A percentile compares a stretch with the other conserved stretches of the same genome.
phyloP scores from a whole-genome alignment of 1,140 invertebrate genomes.

The Teleopsis dalmanni region DNA sequence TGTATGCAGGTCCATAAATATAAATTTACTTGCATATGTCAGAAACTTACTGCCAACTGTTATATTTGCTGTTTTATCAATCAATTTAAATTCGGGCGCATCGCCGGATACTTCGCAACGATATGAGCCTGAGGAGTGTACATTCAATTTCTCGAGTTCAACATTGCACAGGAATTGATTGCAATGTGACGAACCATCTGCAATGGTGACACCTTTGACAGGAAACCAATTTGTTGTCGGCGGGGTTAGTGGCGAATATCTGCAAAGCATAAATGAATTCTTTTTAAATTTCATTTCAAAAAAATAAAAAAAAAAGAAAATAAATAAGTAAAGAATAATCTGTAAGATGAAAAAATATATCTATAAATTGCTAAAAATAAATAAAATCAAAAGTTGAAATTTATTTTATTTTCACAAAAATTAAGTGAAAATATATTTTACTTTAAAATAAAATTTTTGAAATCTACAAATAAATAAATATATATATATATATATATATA shows the following conservation, averaged over 20 bases:
- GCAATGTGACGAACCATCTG: conserved; percentile 62
- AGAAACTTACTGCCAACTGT: conserved; percentile 54
- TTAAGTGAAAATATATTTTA: too few relatives aligned
- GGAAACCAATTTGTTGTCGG: conserved; percentile 43
- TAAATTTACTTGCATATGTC: too few relatives aligned
- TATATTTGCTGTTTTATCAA: conserved; percentile 53
- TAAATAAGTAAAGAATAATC: conserved; percentile 1
- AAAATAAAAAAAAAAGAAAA: neutral
- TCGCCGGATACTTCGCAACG: conserved; percentile 59
- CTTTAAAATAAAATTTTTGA: too few relatives aligned
- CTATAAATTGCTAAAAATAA: too few relatives aligned
- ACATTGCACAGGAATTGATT: conserved; percentile 49
- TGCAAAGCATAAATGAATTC: too few relatives aligned
- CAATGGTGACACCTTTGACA: conserved; percentile 61
- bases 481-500: too few relatives aligned
- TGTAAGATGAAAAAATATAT: too few relatives aligned
- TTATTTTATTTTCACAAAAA: too few relatives aligned
- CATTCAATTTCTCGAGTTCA: conserved; percentile 48
- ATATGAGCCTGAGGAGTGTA: conserved; percentile 50
- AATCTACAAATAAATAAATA: too few relatives aligned
- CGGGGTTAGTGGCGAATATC: conserved; percentile 42
- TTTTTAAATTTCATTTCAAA: too few relatives aligned
- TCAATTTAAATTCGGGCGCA: conserved; percentile 56
- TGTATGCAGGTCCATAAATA: too few relatives aligned
- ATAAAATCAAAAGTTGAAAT: too few relatives aligned